These are phyloP conservation scores for Littorina saxatilis DNA, from an alignment of 1,140 invertebrate genomes.

Conservation along the genomic window DNA sequence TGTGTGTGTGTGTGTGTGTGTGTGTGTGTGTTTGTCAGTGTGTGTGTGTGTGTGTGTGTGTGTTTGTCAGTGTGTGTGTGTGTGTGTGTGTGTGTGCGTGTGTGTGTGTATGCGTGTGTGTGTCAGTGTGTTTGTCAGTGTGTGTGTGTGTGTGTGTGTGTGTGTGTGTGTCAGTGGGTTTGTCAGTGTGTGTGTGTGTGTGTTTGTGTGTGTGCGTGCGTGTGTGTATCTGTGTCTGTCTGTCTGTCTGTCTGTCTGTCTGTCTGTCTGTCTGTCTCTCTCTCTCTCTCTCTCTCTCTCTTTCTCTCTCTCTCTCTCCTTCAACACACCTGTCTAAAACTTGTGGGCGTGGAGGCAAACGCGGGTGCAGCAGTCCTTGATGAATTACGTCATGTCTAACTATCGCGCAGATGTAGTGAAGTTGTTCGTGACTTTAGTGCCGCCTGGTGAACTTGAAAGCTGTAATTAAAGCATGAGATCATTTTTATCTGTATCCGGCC, in stretches of 20 bases:
- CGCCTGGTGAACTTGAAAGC: no score
- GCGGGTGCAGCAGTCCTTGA: no score
- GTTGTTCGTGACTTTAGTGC: no score
- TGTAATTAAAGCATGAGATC: no score
- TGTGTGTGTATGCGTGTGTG: constrained; percentile 34
- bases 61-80: background rate
- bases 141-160: background rate
- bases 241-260: constrained; percentile 28
- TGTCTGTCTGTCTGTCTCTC: constrained; percentile 39
- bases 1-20: constrained; percentile 12
- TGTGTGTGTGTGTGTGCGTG: constrained; percentile 33
- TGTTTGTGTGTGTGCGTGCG: no score
- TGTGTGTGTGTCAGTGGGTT: background rate
- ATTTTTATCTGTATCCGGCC: no score
- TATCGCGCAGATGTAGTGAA: no score
- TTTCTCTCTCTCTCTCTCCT: constrained; percentile 37
- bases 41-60: background rate
- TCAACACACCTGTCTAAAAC: constrained; percentile 13
- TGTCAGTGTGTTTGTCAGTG: constrained; percentile 7
- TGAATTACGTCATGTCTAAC: no score
- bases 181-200: no score
- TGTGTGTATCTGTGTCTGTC: no score
- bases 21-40: constrained; percentile 7
- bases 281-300: constrained; percentile 40
- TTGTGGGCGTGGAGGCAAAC: no score